phyloP scores from a whole-genome alignment of 2,797 vertebrate genomes.

The Bucorvus abyssinicus region DNA sequence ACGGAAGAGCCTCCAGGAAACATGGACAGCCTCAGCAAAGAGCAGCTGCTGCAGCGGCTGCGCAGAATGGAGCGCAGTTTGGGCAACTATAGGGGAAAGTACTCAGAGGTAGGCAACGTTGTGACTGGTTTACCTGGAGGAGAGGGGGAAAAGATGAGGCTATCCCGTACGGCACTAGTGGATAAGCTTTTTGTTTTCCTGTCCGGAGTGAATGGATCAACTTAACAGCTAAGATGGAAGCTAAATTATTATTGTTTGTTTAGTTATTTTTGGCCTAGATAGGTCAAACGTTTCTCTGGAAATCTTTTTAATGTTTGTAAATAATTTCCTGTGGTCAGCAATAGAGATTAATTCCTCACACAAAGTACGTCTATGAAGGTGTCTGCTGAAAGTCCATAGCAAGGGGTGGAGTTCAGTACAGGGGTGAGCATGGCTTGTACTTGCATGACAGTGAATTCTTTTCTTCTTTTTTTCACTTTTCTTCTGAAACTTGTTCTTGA shows the following conservation, averaged over 20 bases:
- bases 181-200: background rate
- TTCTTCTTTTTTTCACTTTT: background rate
- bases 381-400: background rate
- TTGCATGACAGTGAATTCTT: background rate
- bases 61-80: conserved; percentile 87
- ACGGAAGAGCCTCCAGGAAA: conserved; percentile 83
- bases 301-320: background rate
- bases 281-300: background rate
- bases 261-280: background rate
- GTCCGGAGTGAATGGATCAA: background rate
- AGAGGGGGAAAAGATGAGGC: background rate
- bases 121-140: background rate
- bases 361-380: background rate
- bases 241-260: background rate
- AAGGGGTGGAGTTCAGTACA: background rate
- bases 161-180: background rate
- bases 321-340: background rate
- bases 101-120: conserved; percentile 84
- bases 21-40: conserved; percentile 82
- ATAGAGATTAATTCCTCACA: background rate
- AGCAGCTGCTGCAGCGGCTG: conserved; percentile 86
- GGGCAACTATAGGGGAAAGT: conserved; percentile 89
- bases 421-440: background rate
- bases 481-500: background rate
- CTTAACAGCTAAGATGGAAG: fast-evolving